phyloP scores from a whole-genome alignment of 1,140 invertebrate genomes.

The Steinernema feltiae region DNA sequence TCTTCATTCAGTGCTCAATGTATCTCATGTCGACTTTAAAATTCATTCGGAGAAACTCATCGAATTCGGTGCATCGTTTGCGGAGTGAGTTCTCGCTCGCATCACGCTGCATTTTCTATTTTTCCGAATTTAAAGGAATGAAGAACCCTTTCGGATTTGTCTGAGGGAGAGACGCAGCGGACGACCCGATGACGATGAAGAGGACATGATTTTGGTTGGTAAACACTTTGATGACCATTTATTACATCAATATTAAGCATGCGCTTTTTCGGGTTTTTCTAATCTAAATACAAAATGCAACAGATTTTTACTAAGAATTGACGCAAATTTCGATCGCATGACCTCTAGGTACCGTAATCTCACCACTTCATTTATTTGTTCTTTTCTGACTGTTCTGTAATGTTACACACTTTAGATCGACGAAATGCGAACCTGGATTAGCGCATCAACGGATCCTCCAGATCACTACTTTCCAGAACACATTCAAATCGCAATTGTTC shows the following conservation, averaged over 20 bases:
- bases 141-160: slow-evolving; percentile 21
- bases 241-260: slow-evolving; percentile 12
- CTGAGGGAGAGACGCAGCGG: slow-evolving; percentile 40
- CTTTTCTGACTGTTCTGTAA: too few relatives aligned
- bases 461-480: slow-evolving; percentile 52
- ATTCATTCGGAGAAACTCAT: slow-evolving; percentile 51
- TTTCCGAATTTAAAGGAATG: slow-evolving; percentile 10
- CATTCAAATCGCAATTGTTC: slow-evolving; percentile 43
- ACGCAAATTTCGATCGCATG: too few relatives aligned
- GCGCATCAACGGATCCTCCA: slow-evolving; percentile 49
- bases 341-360: too few relatives aligned
- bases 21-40: slow-evolving; percentile 45
- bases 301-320: too few relatives aligned
- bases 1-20: slow-evolving; percentile 39
- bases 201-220: slow-evolving; percentile 48
- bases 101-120: not conserved
- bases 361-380: too few relatives aligned
- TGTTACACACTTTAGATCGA: slow-evolving; percentile 47
- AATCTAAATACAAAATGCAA: too few relatives aligned
- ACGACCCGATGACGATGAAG: slow-evolving; percentile 42
- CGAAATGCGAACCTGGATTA: slow-evolving; percentile 55
- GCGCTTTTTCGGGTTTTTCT: not conserved
- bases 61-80: slow-evolving; percentile 38
- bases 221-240: not conserved
- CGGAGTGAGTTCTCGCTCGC: slow-evolving; percentile 4